Evolutionary conservation across 2,888 invertebrate species (phyloP).

Genomic region (Caenorhabditis sulstoni): DNA sequence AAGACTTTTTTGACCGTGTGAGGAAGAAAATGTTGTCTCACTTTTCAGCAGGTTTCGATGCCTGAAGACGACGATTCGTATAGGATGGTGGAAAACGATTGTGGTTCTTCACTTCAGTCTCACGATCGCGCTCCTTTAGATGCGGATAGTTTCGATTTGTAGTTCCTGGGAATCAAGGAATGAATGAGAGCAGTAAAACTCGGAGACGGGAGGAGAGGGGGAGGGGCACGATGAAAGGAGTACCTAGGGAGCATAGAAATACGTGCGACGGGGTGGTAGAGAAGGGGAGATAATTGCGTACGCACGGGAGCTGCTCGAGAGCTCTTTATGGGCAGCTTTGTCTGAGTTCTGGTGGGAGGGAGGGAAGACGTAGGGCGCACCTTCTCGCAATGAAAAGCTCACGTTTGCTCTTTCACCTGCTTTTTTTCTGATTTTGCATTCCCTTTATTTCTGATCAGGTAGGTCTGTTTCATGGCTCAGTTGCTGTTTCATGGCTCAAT

Average conservation of each 20-base stretch:
- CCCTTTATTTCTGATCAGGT: too few species aligned
- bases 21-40: too few species aligned
- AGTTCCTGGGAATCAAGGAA: slow-evolving; percentile 13
- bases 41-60: too few species aligned
- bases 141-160: slow-evolving; percentile 17
- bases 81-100: too few species aligned
- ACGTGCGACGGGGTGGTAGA: slow-evolving; percentile 29
- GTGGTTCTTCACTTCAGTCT: too few species aligned
- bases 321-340: slow-evolving; percentile 51
- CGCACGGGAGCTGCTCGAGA: slow-evolving; percentile 39
- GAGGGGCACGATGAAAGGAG: slow-evolving; percentile 19
- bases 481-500: too few species aligned
- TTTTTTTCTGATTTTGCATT: too few species aligned
- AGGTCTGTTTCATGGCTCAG: too few species aligned
- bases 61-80: too few species aligned
- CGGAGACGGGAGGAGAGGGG: slow-evolving; percentile 19
- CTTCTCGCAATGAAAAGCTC: slow-evolving; percentile 16
- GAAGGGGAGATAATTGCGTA: slow-evolving; percentile 53
- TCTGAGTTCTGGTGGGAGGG: slow-evolving; percentile 8
- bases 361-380: not conserved
- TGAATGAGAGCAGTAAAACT: not conserved
- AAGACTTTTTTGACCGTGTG: too few species aligned
- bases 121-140: not conserved
- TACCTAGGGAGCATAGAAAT: slow-evolving; percentile 42
- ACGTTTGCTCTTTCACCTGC: slow-evolving; percentile 19